Conservation (phyloP, 2,888 invertebrate genomes). For the Drosophila gaucha region DNA sequence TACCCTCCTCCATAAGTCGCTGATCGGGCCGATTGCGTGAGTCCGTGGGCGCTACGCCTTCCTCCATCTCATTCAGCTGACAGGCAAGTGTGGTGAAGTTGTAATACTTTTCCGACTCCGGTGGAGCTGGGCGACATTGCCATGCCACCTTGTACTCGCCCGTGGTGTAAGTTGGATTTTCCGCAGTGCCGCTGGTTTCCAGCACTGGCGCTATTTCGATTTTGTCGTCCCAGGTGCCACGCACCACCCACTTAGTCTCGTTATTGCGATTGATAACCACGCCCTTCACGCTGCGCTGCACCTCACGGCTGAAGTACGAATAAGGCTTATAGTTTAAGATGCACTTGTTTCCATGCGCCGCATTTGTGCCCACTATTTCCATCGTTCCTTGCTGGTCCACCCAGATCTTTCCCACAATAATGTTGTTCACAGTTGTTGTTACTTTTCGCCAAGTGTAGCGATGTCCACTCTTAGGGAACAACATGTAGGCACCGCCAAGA, state of each 20-base stretch:
- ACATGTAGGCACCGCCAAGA: constrained; percentile 89
- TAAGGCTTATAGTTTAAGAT: constrained; percentile 99
- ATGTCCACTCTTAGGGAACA: constrained; percentile 89
- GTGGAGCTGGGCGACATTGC: constrained; percentile 91
- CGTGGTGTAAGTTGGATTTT: constrained; percentile 96
- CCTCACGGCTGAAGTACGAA: constrained; percentile 98
- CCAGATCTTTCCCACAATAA: constrained; percentile 99
- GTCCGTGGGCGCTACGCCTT: constrained; percentile 97
- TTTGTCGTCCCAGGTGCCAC: constrained; percentile 97
- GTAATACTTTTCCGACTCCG: constrained; percentile 91
- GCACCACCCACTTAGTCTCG: constrained; percentile 91
- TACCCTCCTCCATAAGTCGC: constrained; percentile 97
- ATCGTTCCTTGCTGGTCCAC: constrained; percentile 99
- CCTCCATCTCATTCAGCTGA: constrained; percentile 97
- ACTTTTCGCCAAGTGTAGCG: constrained; percentile 99
- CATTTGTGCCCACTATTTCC: constrained; percentile 95
- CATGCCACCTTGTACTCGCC: constrained; percentile 94
- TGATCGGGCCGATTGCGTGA: constrained; percentile 97
- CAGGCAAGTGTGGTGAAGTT: constrained; percentile 97
- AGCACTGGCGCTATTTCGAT: constrained; percentile 97
- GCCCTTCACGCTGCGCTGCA: constrained; percentile 95
- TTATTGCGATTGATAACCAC: constrained; percentile 90
- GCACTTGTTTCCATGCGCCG: constrained; percentile 95
- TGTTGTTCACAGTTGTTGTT: constrained; percentile 99
- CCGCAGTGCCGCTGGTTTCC: constrained; percentile 87